Conservation (phyloP, 2,797 vertebrate species). For the Cryptoprocta ferox region DNA sequence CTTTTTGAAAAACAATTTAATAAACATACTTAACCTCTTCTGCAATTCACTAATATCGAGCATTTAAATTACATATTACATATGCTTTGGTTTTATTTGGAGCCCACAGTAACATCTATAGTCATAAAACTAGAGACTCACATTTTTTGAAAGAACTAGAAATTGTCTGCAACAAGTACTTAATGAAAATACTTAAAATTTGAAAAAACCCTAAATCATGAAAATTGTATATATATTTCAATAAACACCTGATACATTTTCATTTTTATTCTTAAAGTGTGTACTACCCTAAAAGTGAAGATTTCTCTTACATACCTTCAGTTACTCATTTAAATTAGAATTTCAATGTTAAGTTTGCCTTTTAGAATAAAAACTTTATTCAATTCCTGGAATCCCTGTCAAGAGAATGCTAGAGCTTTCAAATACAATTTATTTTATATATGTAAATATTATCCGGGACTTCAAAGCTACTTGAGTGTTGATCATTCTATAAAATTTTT, state of each 20-base stretch:
- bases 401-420: not conserved
- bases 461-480: conserved; percentile 24
- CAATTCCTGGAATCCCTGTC: not conserved
- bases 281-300: not conserved
- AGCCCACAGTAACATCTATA: not conserved
- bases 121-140: not conserved
- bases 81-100: conserved; percentile 3
- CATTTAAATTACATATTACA: conserved; percentile 1
- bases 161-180: not conserved
- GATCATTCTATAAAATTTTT: not conserved
- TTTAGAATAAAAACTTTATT: conserved; percentile 14
- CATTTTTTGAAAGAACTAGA: not conserved
- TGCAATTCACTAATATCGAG: not conserved
- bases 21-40: not conserved
- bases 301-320: not conserved
- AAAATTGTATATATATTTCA: not conserved
- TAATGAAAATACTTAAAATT: not conserved
- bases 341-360: not conserved
- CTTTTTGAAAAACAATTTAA: not conserved
- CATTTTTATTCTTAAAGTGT: conserved; percentile 28
- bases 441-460: not conserved
- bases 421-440: conserved; percentile 11
- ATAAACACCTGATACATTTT: not conserved
- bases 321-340: conserved; percentile 37
- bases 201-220: not conserved